Evolutionary conservation across 2,113 vertebrate genomes (phyloP), one percentile per base, ranked within the genome.

Genomic region (Oostethus manadensis): DNA sequence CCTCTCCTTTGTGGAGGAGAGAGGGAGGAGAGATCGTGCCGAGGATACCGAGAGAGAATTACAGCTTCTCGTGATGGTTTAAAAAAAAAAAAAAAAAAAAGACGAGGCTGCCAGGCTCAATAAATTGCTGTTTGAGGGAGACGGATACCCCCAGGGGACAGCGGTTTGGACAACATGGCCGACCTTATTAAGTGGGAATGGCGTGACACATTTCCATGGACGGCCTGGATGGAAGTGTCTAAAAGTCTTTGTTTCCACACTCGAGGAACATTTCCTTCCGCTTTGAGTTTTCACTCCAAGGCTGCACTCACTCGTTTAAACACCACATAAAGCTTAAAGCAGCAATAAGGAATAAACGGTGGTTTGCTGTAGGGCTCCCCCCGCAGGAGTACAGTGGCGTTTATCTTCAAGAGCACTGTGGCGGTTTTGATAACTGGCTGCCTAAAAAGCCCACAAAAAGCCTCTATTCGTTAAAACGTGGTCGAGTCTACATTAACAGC

Each of bases 31-130:
- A 73, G 89, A 86, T 86, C 80, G 90, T 86, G 90, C 87, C 8
- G 82, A 61, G 86, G 89, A 84, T 90, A 88, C 88, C 75, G 87
- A 92, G 84, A 84, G 70, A 86, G 77, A 86, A 78, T 79, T 86
- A 64, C 75, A 79, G 60, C 67, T 70, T 83, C 84, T 85, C 75
- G 80, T 84, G 82, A 79, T 48, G 67, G 62, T 48, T 76, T 4
- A 40, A 38, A 38, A 38, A 38, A 54, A 38, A 18, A 35, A 53
- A n/a, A 53, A 53, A 66, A 67, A 71, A 73, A 72, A 69, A 75
- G 76, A 83, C 46, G 57, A 80, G 72, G 56, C 65, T 74, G 70
- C 74, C 84, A 75, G 51, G 69, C 69, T 81, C 76, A 42, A 82
- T 84, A 78, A 77, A 86, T 83, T 84, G 75, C 76, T 70, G 61